phyloP scores from a whole-genome alignment of 1,140 invertebrate genomes.

The Aphaenogaster rudis region DNA sequence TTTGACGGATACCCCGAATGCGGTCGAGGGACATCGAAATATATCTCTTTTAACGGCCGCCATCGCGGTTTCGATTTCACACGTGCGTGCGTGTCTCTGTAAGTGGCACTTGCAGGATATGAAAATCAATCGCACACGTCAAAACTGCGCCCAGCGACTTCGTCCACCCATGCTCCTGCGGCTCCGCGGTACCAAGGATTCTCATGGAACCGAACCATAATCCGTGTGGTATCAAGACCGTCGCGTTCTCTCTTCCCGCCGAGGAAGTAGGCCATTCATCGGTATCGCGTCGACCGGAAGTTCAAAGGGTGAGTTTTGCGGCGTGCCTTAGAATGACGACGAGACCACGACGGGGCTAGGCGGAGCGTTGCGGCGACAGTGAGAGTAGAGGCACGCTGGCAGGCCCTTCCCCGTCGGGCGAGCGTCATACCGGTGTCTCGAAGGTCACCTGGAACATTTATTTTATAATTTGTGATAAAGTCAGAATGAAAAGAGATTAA shows the following conservation, averaged over 20 bases:
- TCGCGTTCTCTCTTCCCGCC: background rate
- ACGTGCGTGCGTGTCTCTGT: constrained; percentile 56
- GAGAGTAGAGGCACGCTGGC: constrained; percentile 81
- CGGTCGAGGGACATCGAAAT: background rate
- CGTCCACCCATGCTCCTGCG: background rate
- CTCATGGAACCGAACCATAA: background rate
- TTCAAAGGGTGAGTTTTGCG: constrained; percentile 56
- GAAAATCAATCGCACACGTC: constrained; percentile 62
- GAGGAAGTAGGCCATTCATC: constrained; percentile 44
- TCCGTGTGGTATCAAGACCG: background rate
- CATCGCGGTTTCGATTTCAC: constrained; percentile 50
- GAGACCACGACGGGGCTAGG: constrained; percentile 80
- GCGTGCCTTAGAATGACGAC: constrained; percentile 22
- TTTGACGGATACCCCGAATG: constrained; percentile 1
- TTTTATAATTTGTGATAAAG: constrained; percentile 5
- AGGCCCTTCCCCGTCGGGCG: constrained; percentile 83
- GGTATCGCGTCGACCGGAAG: constrained; percentile 53
- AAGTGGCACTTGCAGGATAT: constrained; percentile 77
- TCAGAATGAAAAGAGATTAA: background rate
- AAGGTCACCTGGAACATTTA: constrained; percentile 78
- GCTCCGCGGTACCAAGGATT: background rate
- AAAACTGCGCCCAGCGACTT: constrained; percentile 34
- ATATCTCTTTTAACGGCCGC: background rate
- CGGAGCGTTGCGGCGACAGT: constrained; percentile 79
- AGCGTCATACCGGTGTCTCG: constrained; percentile 84